Evolutionary conservation across 2,797 vertebrate species (phyloP).

Genomic region (Anolis apletophallus): DNA sequence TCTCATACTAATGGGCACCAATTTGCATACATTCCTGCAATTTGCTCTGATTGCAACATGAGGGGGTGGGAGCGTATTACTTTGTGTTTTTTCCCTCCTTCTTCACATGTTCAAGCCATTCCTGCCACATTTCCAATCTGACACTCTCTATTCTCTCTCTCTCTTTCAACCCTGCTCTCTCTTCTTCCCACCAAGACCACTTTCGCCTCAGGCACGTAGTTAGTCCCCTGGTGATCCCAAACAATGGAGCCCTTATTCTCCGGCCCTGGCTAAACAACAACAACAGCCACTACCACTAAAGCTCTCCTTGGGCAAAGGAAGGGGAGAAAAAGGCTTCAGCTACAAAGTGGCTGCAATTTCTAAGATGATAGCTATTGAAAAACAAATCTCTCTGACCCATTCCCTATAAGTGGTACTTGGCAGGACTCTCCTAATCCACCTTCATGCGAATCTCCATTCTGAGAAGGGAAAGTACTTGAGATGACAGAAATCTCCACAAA

Average conservation of each 20-base stretch:
- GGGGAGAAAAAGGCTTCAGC: constrained; percentile 33
- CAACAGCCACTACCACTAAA: too few species aligned
- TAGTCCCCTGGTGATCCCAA: background rate
- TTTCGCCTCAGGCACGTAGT: background rate
- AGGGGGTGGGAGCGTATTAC: constrained; percentile 9
- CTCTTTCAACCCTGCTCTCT: background rate
- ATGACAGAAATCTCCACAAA: background rate
- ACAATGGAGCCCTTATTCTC: constrained; percentile 11
- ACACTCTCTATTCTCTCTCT: background rate
- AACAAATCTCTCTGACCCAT: constrained; percentile 16
- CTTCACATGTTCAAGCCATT: background rate
- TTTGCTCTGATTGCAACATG: constrained; percentile 45
- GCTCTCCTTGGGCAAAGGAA: rapidly evolving
- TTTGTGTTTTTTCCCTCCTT: background rate
- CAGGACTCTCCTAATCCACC: background rate
- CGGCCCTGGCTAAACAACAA: background rate
- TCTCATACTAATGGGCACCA: constrained; percentile 41
- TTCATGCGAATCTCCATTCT: background rate
- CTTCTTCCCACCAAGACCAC: background rate
- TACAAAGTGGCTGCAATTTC: constrained; percentile 45
- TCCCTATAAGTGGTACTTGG: constrained; percentile 17
- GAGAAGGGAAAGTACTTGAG: background rate
- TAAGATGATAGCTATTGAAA: constrained; percentile 58
- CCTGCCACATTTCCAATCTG: background rate
- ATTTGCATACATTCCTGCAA: constrained; percentile 42